These are phyloP conservation scores for Lamprotornis superbus DNA, from an alignment of 2,113 vertebrate genomes.

Conservation along the genomic window DNA sequence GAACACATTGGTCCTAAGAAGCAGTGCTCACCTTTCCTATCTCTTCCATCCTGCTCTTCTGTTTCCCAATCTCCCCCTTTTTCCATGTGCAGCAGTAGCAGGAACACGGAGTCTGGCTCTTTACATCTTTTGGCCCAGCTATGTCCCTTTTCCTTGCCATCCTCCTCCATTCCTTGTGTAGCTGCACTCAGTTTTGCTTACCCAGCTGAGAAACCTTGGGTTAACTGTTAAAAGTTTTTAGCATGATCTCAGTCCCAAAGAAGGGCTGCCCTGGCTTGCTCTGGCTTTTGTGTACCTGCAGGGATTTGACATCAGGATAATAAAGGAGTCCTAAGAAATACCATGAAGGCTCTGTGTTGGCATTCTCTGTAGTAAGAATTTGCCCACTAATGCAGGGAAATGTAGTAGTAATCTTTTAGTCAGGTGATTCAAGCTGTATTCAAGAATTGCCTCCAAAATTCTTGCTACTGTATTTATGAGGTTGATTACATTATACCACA, in stretches of 20 bases:
- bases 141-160: background rate
- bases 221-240: background rate
- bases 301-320: background rate
- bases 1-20: background rate
- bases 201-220: background rate
- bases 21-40: rapidly evolving
- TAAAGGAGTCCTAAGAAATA: background rate
- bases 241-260: rapidly evolving
- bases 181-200: background rate
- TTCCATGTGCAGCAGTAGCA: background rate
- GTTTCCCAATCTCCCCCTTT: background rate
- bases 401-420: background rate
- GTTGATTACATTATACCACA: background rate
- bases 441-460: background rate
- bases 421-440: background rate
- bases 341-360: background rate
- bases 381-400: background rate
- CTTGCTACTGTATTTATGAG: background rate
- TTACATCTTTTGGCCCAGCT: background rate
- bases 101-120: background rate
- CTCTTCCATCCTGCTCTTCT: background rate
- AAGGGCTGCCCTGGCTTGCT: background rate
- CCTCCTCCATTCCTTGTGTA: background rate
- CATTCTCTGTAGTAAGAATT: background rate
- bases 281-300: background rate